Conservation (phyloP, 2,888 invertebrate species). For the Terebella lapidaria region DNA sequence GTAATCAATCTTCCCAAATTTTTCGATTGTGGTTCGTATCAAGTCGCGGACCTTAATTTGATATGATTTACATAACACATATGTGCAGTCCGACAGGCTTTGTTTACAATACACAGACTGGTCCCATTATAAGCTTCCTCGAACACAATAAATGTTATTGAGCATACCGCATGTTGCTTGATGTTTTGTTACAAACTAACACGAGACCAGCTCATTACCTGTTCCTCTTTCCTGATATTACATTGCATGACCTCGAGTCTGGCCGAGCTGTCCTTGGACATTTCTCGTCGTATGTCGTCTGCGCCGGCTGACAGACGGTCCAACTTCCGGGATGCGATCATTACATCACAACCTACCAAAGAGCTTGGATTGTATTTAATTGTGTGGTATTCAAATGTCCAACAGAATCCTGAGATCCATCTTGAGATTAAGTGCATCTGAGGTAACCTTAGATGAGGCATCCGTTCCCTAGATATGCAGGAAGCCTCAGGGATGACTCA, state of each 20-base stretch:
- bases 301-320: constrained; percentile 51
- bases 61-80: too few species aligned
- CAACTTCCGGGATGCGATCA: constrained; percentile 55
- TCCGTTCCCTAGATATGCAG: too few species aligned
- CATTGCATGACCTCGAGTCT: constrained; percentile 49
- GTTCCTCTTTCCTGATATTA: constrained; percentile 56
- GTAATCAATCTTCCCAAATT: constrained; percentile 54
- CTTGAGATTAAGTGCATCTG: too few species aligned
- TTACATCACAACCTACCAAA: constrained; percentile 55
- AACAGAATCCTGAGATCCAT: too few species aligned
- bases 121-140: too few species aligned
- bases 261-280: constrained; percentile 27
- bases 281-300: constrained; percentile 37
- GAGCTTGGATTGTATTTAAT: not conserved
- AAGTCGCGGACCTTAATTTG: constrained; percentile 47
- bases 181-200: too few species aligned
- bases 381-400: not conserved
- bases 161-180: too few species aligned
- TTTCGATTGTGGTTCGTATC: constrained; percentile 42
- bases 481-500: too few species aligned
- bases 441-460: too few species aligned
- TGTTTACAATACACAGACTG: too few species aligned
- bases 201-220: constrained; percentile 46
- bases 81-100: too few species aligned
- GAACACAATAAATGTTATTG: too few species aligned